A percentile compares a stretch with the other conserved stretches of the same genome.
These are phyloP conservation scores for Coecobrya sp. DNA, from an alignment of 2,888 invertebrate genomes.

Conservation along the genomic window DNA sequence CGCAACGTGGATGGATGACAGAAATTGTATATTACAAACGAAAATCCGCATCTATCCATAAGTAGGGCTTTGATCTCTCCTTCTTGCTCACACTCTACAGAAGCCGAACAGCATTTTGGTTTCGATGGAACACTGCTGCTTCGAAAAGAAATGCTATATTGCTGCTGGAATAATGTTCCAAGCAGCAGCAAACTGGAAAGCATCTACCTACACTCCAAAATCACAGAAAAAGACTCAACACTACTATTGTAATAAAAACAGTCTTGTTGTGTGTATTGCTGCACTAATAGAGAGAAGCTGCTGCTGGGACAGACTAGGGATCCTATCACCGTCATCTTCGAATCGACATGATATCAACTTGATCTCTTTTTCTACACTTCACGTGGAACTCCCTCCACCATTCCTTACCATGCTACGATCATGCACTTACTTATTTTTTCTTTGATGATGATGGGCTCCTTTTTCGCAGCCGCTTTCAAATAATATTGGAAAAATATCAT, in stretches of 20 bases:
- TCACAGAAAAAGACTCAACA: background rate
- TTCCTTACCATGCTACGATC: background rate
- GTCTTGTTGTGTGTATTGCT: background rate
- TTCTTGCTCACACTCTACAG: background rate
- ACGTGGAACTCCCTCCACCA: background rate
- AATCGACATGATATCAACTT: conserved; percentile 20
- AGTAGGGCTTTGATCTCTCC: conserved; percentile 44
- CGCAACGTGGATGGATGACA: background rate
- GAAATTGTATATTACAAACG: conserved; percentile 17
- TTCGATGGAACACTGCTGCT: conserved; percentile 7
- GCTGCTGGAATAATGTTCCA: background rate
- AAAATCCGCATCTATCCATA: conserved; percentile 43
- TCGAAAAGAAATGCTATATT: background rate
- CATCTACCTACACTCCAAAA: background rate
- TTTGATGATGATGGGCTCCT: conserved; percentile 34
- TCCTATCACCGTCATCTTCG: conserved; percentile 14
- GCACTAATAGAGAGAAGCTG: background rate
- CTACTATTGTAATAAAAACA: background rate
- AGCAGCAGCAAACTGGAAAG: background rate
- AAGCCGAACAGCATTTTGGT: conserved; percentile 1
- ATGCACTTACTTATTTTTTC: conserved; percentile 9
- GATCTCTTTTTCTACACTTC: conserved; percentile 31
- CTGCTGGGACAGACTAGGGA: conserved; percentile 8
- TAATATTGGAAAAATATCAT: conserved; percentile 54
- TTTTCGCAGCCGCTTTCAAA: background rate